Evolutionary conservation across 2,888 invertebrate species (phyloP), one percentile per base, ranked within the genome.

Genomic region (Papilio elwesi): DNA sequence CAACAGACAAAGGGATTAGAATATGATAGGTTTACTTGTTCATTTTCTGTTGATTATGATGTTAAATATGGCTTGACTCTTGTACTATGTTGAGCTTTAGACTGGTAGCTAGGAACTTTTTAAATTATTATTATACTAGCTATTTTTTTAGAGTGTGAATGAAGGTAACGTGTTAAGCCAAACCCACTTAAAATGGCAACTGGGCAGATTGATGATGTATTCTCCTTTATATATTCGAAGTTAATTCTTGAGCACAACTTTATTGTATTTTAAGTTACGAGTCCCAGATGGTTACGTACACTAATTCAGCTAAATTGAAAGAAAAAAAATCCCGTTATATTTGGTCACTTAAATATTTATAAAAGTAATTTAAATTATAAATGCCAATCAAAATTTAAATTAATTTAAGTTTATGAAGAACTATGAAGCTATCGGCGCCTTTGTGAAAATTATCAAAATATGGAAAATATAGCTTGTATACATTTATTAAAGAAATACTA

Each of bases 1-100:
- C 74, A 77, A 55, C 43, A 64, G 16, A 68, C 63, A 63, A 68
- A 68, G 67, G 62, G 65, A 71, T 71, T 71, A 66, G 65, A 66
- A 71, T 57, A 38, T 71, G 65, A 71, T 71, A 65, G 51, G 65
- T 63, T 71, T 71, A 65, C 36, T 15, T 49, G 13, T 48, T 15
- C 48, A 55, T 26, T 48, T 52, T 7, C 26, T 15, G 36, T 65
- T 65, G 9, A 57, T 36, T 55, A 36, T 51, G 16, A 67, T 15
- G 53, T 67, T 12, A 65, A n/a, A 16, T 12, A 43, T 67, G 12
- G 43, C 15, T 52, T 55, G 9, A 55, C 9, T 15, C 11, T 26
- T 55, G 12, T 57, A 57, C 26, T 36, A 10, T 26, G 26, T 57
- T 26, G 16, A 55, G 11, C 10, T 12, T 13, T 51, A n/a, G 9